Conservation (phyloP, 1,140 invertebrate species). For the Macrosteles quadrilineatus region DNA sequence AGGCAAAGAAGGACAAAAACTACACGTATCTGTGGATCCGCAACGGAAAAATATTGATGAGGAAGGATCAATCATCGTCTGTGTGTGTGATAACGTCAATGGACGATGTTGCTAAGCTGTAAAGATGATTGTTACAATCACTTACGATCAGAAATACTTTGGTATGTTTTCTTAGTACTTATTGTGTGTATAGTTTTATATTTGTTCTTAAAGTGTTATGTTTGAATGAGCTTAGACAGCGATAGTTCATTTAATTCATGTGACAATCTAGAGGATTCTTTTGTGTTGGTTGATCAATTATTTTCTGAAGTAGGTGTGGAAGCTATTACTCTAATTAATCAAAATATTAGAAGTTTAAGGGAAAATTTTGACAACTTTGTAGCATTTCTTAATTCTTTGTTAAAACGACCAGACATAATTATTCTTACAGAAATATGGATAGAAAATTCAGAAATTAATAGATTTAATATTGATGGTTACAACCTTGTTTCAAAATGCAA, state of each 20-base stretch:
- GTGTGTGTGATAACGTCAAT: not conserved
- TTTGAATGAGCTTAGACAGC: no score
- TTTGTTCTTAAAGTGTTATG: no score
- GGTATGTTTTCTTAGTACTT: no score
- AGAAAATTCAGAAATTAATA: not conserved
- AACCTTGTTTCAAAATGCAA: not conserved
- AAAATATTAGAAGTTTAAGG: no score
- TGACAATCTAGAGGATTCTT: no score
- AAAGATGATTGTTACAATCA: no score
- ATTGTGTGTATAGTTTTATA: no score
- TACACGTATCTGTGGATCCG: constrained; percentile 15
- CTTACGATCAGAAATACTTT: no score
- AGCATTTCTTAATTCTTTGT: not conserved
- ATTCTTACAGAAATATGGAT: not conserved
- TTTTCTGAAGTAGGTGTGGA: no score
- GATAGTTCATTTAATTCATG: no score
- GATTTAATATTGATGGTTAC: not conserved
- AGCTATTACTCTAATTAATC: no score
- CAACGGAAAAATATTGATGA: constrained; percentile 2
- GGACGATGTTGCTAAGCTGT: not conserved
- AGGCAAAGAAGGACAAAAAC: not conserved
- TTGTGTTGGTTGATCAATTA: no score
- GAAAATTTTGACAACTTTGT: not conserved
- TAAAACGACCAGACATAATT: not conserved
- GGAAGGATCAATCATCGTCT: not conserved